Evolutionary conservation across 2,797 vertebrate genomes (phyloP), one percentile per base, ranked within the genome.

Genomic region (Malacoctenus gilli): DNA sequence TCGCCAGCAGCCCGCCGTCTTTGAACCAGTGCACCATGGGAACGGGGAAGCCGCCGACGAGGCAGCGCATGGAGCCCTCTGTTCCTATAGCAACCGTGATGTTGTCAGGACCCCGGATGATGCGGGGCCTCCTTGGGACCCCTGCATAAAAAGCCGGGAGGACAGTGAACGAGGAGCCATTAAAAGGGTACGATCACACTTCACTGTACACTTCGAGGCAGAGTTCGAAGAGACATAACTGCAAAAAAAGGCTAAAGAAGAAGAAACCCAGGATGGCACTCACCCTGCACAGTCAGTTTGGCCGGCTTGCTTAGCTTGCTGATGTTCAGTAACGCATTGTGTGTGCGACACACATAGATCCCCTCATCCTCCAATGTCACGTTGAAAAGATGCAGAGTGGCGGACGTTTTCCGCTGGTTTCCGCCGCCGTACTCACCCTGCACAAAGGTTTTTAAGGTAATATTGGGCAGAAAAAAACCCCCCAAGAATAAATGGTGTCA

Each of bases 11-110:
- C 65, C 75, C 69, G 67, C 75, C 79, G 75, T 92, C 88, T 89
- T 91, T 93, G 86, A 91, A 92, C 92, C 92, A 93, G 51, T 84
- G 87, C 75, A 93, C 88, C 73, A 75, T 85, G 64, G 91, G 89
- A 87, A 82, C 74, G 10, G 89, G 91, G 59, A 84, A 87, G 50
- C 92, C 92, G 11, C 31, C 74, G 15, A 91, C 86, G 16, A 67
- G 35, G 38, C 92, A 93, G 46, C 64, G 80, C 73, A 93, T 84
- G 72, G 59, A 83, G 37, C 87, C 86, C 59, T 88, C 72, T 7
- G 74, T 83, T 82, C 85, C 89, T 49, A 72, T 64, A 42, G 86
- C 79, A 41, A 89, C 87, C 0, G 91, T 93, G 72, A 83, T 75
- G 79, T 92, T 92, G 60, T 87, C 68, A 49, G 92, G 92, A 40